phyloP scores from a whole-genome alignment of 35 echinoderm and acorn worm species.

The Holothuria glaberrima region DNA sequence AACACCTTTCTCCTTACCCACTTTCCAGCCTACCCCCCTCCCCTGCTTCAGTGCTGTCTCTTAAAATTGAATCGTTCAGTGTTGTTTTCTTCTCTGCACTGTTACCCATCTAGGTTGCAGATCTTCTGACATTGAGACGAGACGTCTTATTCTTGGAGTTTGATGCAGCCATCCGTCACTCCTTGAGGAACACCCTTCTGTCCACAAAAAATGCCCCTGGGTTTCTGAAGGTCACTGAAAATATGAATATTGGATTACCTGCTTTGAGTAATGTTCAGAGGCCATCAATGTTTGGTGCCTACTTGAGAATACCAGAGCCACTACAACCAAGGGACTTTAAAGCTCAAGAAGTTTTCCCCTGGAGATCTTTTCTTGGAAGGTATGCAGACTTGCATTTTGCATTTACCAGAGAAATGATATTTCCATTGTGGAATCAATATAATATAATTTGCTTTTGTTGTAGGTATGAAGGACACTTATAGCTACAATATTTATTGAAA shows the following conservation, averaged over 20 bases:
- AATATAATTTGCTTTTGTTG: no score
- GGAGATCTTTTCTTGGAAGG: conserved; percentile 89
- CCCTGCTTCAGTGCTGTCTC: no score
- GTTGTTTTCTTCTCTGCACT: background rate
- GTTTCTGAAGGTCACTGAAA: conserved; percentile 75
- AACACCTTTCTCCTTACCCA: no score
- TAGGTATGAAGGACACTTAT: no score
- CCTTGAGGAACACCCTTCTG: conserved; percentile 86
- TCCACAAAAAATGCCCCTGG: conserved; percentile 74
- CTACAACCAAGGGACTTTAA: conserved; percentile 81
- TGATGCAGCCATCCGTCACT: conserved; percentile 82
- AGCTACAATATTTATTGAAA: no score
- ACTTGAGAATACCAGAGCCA: conserved; percentile 79
- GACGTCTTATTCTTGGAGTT: conserved; percentile 95
- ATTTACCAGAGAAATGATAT: no score
- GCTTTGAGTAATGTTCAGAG: conserved; percentile 77
- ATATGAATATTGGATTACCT: conserved; percentile 74
- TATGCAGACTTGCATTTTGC: conserved; percentile 5
- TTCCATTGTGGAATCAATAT: no score
- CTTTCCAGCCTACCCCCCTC: no score
- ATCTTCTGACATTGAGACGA: conserved; percentile 79
- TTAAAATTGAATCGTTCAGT: no score
- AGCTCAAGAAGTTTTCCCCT: conserved; percentile 78
- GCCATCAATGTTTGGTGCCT: conserved; percentile 68
- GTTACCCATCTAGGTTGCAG: conserved; percentile 63